Conservation (phyloP, 2,888 invertebrate genomes). For the Acleris cristana region DNA sequence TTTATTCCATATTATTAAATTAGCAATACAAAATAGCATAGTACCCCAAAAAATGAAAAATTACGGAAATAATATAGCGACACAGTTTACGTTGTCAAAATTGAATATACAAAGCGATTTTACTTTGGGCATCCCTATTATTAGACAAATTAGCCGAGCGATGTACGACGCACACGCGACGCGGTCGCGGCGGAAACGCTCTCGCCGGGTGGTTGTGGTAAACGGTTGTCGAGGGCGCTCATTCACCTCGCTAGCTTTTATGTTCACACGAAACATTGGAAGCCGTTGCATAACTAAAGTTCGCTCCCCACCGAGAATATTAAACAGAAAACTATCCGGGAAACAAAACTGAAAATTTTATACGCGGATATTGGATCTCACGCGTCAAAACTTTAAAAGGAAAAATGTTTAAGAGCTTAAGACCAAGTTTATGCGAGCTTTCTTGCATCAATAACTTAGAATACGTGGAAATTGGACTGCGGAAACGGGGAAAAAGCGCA, state of each 20-base stretch:
- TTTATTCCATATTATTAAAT: too few relatives aligned
- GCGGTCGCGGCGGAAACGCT: slow-evolving; percentile 43
- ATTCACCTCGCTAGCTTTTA: slow-evolving; percentile 49
- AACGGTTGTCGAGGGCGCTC: slow-evolving; percentile 54
- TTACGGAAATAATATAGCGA: too few relatives aligned
- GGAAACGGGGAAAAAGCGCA: slow-evolving; percentile 10
- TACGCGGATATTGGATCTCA: slow-evolving; percentile 37
- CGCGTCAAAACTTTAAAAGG: slow-evolving; percentile 35
- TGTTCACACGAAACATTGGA: slow-evolving; percentile 42
- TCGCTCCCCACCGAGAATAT: slow-evolving; percentile 29
- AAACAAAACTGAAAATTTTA: slow-evolving; percentile 39
- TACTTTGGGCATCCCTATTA: too few relatives aligned
- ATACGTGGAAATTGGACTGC: slow-evolving; percentile 6
- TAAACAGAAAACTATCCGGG: slow-evolving; percentile 35
- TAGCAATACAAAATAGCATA: too few relatives aligned
- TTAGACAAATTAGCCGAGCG: slow-evolving; percentile 39
- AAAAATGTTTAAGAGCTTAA: slow-evolving; percentile 32
- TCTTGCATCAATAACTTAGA: slow-evolving; percentile 11
- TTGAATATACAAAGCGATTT: too few relatives aligned
- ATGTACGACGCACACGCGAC: slow-evolving; percentile 41
- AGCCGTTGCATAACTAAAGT: slow-evolving; percentile 35
- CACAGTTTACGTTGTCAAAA: too few relatives aligned
- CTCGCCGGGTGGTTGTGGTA: slow-evolving; percentile 51
- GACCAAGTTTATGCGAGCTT: slow-evolving; percentile 22
- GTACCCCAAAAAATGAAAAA: too few relatives aligned